These are phyloP conservation scores for Sylvia borin DNA, from an alignment of 2,797 vertebrate genomes.

Conservation along the genomic window DNA sequence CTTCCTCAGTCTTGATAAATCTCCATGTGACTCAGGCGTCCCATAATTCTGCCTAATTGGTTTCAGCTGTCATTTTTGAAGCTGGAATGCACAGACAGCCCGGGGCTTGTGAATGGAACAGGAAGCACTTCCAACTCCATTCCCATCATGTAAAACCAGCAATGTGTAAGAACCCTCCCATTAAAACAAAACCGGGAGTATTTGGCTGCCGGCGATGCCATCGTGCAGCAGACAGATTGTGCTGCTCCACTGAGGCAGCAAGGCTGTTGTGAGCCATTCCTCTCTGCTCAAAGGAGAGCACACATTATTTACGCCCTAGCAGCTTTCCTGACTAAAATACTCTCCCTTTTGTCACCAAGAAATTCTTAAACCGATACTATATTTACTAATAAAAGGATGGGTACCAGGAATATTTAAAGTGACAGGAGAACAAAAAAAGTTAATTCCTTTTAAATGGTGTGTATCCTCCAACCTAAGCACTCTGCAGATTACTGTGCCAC, in stretches of 20 bases:
- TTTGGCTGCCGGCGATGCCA: slow-evolving; percentile 73
- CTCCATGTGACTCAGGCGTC: slow-evolving; percentile 52
- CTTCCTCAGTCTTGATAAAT: slow-evolving; percentile 56
- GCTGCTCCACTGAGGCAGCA: slow-evolving; percentile 48
- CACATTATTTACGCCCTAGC: slow-evolving; percentile 58
- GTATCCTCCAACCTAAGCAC: not conserved
- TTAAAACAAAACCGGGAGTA: slow-evolving; percentile 72
- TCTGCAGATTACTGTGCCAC: not conserved
- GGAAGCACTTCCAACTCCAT: slow-evolving; percentile 75
- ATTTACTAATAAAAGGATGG: slow-evolving; percentile 16
- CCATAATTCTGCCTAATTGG: slow-evolving; percentile 75
- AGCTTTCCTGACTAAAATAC: slow-evolving; percentile 59
- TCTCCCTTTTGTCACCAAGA: slow-evolving; percentile 43
- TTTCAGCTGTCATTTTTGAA: slow-evolving; percentile 77
- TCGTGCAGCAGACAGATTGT: slow-evolving; percentile 67
- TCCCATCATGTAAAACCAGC: slow-evolving; percentile 75
- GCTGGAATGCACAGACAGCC: slow-evolving; percentile 67
- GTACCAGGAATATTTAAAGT: slow-evolving; percentile 10
- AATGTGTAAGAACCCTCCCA: slow-evolving; percentile 72
- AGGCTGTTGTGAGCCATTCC: slow-evolving; percentile 58
- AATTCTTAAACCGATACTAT: slow-evolving; percentile 56
- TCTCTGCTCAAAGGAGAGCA: slow-evolving; percentile 51
- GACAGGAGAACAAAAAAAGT: slow-evolving; percentile 32
- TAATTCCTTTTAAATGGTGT: slow-evolving; percentile 24
- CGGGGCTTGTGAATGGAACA: slow-evolving; percentile 66